phyloP scores from a whole-genome alignment of 2,797 vertebrate genomes.

The Pangasius macronema region DNA sequence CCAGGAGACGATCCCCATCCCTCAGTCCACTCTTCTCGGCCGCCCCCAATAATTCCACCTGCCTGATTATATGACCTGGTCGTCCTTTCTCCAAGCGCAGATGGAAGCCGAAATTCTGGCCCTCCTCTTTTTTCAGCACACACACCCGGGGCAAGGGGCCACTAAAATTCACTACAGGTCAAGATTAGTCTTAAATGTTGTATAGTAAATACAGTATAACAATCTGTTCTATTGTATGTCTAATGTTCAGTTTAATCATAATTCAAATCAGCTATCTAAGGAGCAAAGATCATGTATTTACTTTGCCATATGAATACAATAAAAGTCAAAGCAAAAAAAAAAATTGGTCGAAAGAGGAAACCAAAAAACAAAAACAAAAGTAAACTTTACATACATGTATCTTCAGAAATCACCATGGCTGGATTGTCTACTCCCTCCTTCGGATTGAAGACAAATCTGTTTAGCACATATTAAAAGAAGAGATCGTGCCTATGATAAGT shows the following conservation, averaged over 20 bases:
- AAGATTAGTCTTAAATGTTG: slow-evolving; percentile 13
- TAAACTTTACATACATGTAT: slow-evolving; percentile 66
- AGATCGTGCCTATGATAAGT: slow-evolving; percentile 6
- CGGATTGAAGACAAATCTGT: slow-evolving; percentile 91
- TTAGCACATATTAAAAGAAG: slow-evolving; percentile 56
- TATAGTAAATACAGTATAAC: background rate
- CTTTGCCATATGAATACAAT: background rate
- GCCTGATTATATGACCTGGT: slow-evolving; percentile 71
- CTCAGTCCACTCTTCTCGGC: slow-evolving; percentile 82
- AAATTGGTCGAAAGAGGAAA: background rate
- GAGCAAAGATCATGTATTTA: background rate
- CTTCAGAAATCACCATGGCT: slow-evolving; percentile 77
- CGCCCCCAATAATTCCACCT: slow-evolving; percentile 75
- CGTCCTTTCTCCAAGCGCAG: slow-evolving; percentile 62
- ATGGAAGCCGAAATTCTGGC: slow-evolving; percentile 69
- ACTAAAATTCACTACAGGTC: slow-evolving; percentile 48
- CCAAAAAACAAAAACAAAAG: background rate
- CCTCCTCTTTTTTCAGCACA: slow-evolving; percentile 76
- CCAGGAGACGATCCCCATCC: slow-evolving; percentile 84
- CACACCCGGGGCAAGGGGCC: slow-evolving; percentile 73
- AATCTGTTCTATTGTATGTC: background rate
- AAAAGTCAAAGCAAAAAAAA: background rate
- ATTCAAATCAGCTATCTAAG: background rate
- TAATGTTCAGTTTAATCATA: background rate
- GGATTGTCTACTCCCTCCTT: slow-evolving; percentile 95